Evolutionary conservation across 2,888 invertebrate genomes (phyloP).

Genomic region (Diachrysia chrysitis): DNA sequence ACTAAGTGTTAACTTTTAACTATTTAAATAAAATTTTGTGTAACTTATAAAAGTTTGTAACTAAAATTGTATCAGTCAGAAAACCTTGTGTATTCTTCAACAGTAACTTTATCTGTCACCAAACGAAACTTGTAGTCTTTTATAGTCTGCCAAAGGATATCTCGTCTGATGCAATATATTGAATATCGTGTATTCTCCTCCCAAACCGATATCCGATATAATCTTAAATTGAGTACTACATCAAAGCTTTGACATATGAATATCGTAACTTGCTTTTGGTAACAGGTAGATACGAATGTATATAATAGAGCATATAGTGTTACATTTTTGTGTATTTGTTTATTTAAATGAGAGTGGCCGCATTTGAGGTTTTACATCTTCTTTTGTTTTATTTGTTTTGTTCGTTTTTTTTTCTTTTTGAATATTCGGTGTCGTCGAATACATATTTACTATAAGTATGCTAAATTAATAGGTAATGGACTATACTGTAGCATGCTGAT

Average conservation of each 20-base stretch:
- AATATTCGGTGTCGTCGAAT: no score
- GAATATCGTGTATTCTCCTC: slow-evolving; percentile 37
- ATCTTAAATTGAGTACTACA: slow-evolving; percentile 35
- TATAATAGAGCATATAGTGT: background rate
- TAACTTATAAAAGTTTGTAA: no score
- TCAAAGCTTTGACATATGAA: slow-evolving; percentile 43
- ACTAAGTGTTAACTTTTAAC: no score
- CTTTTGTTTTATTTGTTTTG: background rate
- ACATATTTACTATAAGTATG: background rate
- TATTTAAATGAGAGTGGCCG: background rate
- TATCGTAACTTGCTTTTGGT: background rate
- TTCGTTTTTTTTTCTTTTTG: background rate
- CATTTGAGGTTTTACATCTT: background rate
- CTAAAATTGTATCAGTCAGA: no score
- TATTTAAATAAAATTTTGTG: no score
- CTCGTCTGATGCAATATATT: slow-evolving; percentile 50
- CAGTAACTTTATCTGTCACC: slow-evolving; percentile 24
- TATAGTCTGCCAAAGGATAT: slow-evolving; percentile 51
- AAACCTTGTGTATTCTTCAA: background rate
- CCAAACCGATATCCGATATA: slow-evolving; percentile 41
- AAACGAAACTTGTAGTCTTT: slow-evolving; percentile 23
- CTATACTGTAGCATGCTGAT: no score
- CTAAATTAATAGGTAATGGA: no score
- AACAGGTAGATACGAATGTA: background rate
- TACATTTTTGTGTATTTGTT: background rate